Conservation (phyloP, 2,113 vertebrate species). For the Alexandromys fortis region DNA sequence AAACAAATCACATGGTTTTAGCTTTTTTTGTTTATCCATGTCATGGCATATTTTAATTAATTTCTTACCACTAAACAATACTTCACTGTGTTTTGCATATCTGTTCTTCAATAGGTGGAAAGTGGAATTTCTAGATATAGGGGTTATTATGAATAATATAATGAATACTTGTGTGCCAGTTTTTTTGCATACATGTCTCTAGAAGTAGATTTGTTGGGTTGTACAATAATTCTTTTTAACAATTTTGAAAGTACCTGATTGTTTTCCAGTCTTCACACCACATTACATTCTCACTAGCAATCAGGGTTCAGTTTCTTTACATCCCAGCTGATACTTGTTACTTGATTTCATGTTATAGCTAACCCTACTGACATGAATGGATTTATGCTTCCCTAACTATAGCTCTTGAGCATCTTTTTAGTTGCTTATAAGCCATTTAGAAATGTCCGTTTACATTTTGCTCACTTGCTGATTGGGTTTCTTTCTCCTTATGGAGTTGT, state of each 20-base stretch:
- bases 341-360: neutral
- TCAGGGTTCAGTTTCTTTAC: constrained; percentile 2
- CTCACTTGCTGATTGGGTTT: constrained; percentile 13
- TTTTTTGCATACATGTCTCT: constrained; percentile 2
- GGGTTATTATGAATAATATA: neutral
- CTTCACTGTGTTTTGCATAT: constrained; percentile 2
- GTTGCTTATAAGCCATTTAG: constrained; percentile 1
- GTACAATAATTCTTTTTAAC: neutral
- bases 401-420: neutral
- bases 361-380: neutral
- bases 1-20: neutral
- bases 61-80: constrained; percentile 30
- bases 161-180: neutral
- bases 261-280: neutral
- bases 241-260: constrained; percentile 7
- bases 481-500: neutral
- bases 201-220: neutral
- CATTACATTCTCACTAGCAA: constrained; percentile 2
- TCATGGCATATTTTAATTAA: neutral
- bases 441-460: neutral
- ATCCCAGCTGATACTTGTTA: neutral
- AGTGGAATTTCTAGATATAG: neutral
- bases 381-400: constrained; percentile 19
- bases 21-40: neutral
- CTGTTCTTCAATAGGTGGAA: neutral